Evolutionary conservation across 2,113 vertebrate species (phyloP).

Genomic region (Misgurnus mizolepis): DNA sequence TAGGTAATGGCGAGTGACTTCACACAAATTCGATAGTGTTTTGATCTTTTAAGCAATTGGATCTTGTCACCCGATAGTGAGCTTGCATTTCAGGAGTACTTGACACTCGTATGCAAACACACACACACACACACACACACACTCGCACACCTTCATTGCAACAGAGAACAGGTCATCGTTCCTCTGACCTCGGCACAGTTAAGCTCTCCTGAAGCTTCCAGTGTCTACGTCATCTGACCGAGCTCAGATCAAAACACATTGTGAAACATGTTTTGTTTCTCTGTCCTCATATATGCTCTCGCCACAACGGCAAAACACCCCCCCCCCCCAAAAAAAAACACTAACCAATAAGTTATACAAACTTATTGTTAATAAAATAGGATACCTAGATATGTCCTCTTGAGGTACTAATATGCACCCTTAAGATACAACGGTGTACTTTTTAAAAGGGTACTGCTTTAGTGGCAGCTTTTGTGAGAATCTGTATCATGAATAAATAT

Average conservation of each 20-base stretch:
- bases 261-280: conserved; percentile 46
- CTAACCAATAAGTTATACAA: background rate
- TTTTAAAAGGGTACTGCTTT: too few relatives aligned
- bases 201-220: background rate
- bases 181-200: conserved; percentile 9
- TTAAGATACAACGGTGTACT: too few relatives aligned
- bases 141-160: background rate
- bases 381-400: too few relatives aligned
- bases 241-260: conserved; percentile 42
- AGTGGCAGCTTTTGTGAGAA: too few relatives aligned
- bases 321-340: background rate
- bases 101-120: conserved; percentile 13
- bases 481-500: too few relatives aligned
- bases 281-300: background rate
- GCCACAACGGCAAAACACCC: background rate
- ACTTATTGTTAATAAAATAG: background rate
- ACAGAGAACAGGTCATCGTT: conserved; percentile 16
- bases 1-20: conserved; percentile 16
- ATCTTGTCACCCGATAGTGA: conserved; percentile 32
- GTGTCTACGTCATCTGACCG: conserved; percentile 28
- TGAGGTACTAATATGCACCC: too few relatives aligned
- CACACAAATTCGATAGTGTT: conserved; percentile 32
- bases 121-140: too few relatives aligned
- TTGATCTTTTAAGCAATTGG: conserved; percentile 41
- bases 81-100: conserved; percentile 37